These are phyloP conservation scores for Plestiodon gilberti DNA, from an alignment of 2,113 vertebrate genomes.

Conservation along the genomic window DNA sequence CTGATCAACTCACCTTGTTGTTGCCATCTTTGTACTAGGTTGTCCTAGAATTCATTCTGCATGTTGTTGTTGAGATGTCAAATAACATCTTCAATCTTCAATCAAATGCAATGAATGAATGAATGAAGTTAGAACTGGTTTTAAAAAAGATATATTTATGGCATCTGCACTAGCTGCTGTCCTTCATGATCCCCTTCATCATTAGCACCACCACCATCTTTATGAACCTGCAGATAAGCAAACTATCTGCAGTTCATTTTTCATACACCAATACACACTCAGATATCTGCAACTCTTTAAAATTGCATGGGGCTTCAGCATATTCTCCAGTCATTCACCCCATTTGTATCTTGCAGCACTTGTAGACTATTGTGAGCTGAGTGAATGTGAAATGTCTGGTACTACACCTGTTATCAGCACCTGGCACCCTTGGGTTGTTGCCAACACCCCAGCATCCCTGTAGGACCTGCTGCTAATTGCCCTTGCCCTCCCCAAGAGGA, in stretches of 20 bases:
- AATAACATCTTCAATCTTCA: too few species aligned
- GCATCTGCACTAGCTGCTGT: not conserved
- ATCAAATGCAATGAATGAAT: not conserved
- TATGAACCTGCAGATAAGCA: not conserved
- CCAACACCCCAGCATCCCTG: too few species aligned
- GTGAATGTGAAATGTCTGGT: too few species aligned
- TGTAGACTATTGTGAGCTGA: too few species aligned
- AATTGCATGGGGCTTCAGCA: too few species aligned
- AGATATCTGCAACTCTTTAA: not conserved
- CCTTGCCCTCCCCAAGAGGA: too few species aligned
- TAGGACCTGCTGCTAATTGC: too few species aligned
- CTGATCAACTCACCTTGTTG: not conserved
- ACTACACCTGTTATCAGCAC: too few species aligned
- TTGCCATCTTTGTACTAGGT: constrained; percentile 2
- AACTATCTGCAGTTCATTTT: not conserved
- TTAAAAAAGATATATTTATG: too few species aligned
- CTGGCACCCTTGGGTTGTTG: too few species aligned
- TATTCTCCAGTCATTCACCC: too few species aligned
- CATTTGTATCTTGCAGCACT: too few species aligned
- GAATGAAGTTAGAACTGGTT: not conserved
- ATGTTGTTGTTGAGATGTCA: not conserved
- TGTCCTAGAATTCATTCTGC: not conserved
- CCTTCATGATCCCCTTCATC: not conserved
- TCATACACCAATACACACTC: not conserved
- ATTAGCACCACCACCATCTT: not conserved